A percentile compares a stretch with the other conserved stretches of the same genome.
phyloP scores from a whole-genome alignment of 2,888 invertebrate species.

The Tetragnatha montana region DNA sequence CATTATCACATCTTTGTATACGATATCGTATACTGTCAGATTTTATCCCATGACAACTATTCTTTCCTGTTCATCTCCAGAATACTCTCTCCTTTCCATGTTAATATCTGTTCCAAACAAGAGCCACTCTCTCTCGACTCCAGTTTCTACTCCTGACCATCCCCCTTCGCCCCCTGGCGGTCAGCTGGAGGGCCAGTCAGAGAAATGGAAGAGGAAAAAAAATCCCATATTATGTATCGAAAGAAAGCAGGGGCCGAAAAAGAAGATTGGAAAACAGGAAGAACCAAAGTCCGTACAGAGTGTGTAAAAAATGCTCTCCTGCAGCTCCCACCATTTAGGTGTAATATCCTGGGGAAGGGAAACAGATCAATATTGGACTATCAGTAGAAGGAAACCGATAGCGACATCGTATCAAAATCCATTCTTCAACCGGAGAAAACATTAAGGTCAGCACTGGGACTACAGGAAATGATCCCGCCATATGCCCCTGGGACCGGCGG shows the following conservation, averaged over 20 bases:
- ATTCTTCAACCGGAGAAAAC: conserved; percentile 71
- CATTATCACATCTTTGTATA: too few species aligned
- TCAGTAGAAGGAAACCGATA: conserved; percentile 70
- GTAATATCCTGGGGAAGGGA: conserved; percentile 62
- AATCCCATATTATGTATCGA: conserved; percentile 18
- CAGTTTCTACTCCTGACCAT: background rate
- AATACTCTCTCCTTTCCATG: too few species aligned
- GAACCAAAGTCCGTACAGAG: conserved; percentile 46
- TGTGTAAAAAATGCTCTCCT: conserved; percentile 42
- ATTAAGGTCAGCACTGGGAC: conserved; percentile 62
- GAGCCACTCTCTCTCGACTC: background rate
- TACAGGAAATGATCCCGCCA: conserved; percentile 68
- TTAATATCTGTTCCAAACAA: background rate
- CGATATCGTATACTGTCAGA: too few species aligned
- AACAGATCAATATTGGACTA: conserved; percentile 69
- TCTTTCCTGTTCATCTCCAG: too few species aligned
- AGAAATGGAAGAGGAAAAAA: background rate
- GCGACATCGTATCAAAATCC: conserved; percentile 70
- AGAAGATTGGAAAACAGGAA: conserved; percentile 33
- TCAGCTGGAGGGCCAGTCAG: background rate
- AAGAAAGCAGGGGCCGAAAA: background rate
- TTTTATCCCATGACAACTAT: too few species aligned
- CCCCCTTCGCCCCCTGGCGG: background rate
- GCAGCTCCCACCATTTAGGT: conserved; percentile 62
- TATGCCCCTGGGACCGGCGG: conserved; percentile 53